phyloP scores from a whole-genome alignment of 2,888 invertebrate species.

The Carcina quercana region DNA sequence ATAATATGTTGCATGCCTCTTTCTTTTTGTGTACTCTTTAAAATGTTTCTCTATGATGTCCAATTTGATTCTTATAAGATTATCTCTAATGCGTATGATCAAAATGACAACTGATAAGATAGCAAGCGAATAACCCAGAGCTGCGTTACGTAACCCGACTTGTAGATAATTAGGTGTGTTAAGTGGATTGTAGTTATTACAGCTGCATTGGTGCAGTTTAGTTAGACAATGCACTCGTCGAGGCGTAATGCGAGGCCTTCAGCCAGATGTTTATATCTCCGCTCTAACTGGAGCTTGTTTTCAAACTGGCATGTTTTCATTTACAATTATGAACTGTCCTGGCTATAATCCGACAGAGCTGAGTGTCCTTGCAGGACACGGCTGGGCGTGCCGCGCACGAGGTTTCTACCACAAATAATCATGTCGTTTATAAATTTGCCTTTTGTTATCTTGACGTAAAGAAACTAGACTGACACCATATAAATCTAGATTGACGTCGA shows the following conservation, averaged over 20 bases:
- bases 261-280: slow-evolving; percentile 28
- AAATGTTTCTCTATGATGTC: background rate
- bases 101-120: too few relatives aligned
- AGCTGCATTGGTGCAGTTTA: slow-evolving; percentile 36
- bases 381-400: slow-evolving; percentile 66
- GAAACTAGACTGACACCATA: slow-evolving; percentile 27
- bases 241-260: slow-evolving; percentile 44
- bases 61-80: slow-evolving; percentile 9
- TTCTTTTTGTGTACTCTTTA: background rate
- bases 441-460: slow-evolving; percentile 38
- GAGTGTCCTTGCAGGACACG: slow-evolving; percentile 53
- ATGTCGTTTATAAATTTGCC: slow-evolving; percentile 40
- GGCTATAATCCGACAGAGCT: slow-evolving; percentile 18
- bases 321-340: background rate
- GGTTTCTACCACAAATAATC: slow-evolving; percentile 31
- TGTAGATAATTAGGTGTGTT: slow-evolving; percentile 31
- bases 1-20: slow-evolving; percentile 2
- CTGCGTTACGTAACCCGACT: slow-evolving; percentile 10
- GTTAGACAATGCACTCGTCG: slow-evolving; percentile 29
- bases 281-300: background rate
- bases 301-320: background rate
- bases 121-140: too few relatives aligned
- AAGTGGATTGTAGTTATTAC: slow-evolving; percentile 38
- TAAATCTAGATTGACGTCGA: slow-evolving; percentile 17
- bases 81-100: too few relatives aligned